These are phyloP conservation scores for Pachypeltis micranthus DNA, from an alignment of 1,140 invertebrate species.

Conservation along the genomic window DNA sequence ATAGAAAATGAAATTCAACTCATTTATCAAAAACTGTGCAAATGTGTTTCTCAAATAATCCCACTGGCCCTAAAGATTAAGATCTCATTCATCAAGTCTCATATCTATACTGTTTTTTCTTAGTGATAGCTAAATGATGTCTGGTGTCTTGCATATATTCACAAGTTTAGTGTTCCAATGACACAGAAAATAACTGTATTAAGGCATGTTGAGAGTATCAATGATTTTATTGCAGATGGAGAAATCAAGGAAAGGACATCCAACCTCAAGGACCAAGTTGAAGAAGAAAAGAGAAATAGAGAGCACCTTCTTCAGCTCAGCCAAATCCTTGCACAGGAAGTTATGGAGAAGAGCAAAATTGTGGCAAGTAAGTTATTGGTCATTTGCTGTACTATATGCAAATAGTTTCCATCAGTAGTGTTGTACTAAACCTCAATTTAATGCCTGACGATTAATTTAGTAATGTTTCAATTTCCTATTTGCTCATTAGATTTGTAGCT, in stretches of 20 bases:
- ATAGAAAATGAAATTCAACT: too few species aligned
- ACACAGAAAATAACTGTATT: not conserved
- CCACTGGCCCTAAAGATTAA: too few species aligned
- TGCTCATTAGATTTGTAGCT: not conserved
- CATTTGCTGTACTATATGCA: not conserved
- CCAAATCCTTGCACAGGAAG: constrained; percentile 84
- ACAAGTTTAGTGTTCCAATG: constrained; percentile 16
- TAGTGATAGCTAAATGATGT: too few species aligned
- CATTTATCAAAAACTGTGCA: too few species aligned
- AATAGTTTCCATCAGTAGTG: not conserved
- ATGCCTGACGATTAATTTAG: constrained; percentile 15
- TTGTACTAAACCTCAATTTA: constrained; percentile 15
- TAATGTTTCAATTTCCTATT: not conserved
- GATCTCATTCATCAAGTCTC: too few species aligned
- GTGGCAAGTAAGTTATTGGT: constrained; percentile 80
- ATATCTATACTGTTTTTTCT: too few species aligned
- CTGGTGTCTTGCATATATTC: too few species aligned
- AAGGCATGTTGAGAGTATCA: not conserved
- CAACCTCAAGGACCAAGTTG: constrained; percentile 45
- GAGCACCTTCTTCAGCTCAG: constrained; percentile 78
- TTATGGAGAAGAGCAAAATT: constrained; percentile 86
- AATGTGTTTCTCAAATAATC: too few species aligned
- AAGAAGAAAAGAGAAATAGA: constrained; percentile 70
- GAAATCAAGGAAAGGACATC: constrained; percentile 34
- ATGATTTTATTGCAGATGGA: constrained; percentile 29